phyloP scores from a whole-genome alignment of 2,113 vertebrate genomes.

The Oryzias celebensis region DNA sequence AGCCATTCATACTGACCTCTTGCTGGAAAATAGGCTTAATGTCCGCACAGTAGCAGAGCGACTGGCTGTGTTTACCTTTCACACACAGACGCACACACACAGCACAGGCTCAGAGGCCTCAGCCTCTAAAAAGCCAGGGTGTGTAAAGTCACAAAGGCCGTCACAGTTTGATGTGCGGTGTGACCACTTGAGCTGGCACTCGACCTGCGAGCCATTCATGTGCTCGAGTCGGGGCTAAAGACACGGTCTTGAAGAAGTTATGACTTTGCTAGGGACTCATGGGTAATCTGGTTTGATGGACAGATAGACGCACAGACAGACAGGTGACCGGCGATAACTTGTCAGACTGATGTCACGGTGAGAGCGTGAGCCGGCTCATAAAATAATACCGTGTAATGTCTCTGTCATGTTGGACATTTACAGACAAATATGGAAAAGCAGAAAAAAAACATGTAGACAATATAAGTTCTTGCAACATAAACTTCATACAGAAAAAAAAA shows the following conservation, averaged over 20 bases:
- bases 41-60: slow-evolving; percentile 44
- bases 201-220: slow-evolving; percentile 46
- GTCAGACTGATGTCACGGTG: slow-evolving; percentile 61
- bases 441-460: slow-evolving; percentile 24
- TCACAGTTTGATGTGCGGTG: slow-evolving; percentile 61
- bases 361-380: slow-evolving; percentile 35
- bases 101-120: slow-evolving; percentile 11
- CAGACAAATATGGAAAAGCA: background rate
- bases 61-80: slow-evolving; percentile 52
- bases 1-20: slow-evolving; percentile 64
- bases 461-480: slow-evolving; percentile 31
- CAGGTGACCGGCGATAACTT: slow-evolving; percentile 67
- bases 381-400: slow-evolving; percentile 38
- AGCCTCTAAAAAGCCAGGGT: background rate
- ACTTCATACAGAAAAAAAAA: slow-evolving; percentile 25
- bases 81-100: slow-evolving; percentile 25
- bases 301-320: slow-evolving; percentile 50
- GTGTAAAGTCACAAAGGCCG: slow-evolving; percentile 64
- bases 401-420: slow-evolving; percentile 26
- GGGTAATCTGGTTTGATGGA: slow-evolving; percentile 65
- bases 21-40: slow-evolving; percentile 73
- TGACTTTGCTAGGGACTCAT: slow-evolving; percentile 56
- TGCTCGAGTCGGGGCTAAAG: slow-evolving; percentile 17
- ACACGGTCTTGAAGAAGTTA: slow-evolving; percentile 51
- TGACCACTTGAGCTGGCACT: slow-evolving; percentile 66